These are phyloP conservation scores for Gastracanthus pulcherrimus DNA, from an alignment of 2,888 invertebrate species.

Conservation along the genomic window DNA sequence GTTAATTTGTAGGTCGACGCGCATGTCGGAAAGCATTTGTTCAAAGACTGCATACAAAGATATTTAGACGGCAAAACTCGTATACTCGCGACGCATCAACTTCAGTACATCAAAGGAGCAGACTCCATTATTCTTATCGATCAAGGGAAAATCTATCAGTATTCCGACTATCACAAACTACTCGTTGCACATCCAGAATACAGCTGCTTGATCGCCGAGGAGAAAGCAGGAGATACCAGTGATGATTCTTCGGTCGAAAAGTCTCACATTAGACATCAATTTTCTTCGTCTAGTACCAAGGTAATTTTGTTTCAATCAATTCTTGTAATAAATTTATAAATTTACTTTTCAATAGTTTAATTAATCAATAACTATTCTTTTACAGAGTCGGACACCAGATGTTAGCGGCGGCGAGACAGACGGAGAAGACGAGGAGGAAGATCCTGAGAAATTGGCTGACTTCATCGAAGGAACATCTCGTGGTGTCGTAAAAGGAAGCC, in stretches of 20 bases:
- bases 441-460: constrained; percentile 61
- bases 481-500: constrained; percentile 76
- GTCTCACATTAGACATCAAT: constrained; percentile 65
- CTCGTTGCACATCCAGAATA: constrained; percentile 69
- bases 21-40: constrained; percentile 86
- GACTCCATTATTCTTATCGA: constrained; percentile 80
- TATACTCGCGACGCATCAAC: constrained; percentile 88
- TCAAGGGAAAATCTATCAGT: constrained; percentile 69
- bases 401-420: constrained; percentile 65
- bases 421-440: constrained; percentile 62
- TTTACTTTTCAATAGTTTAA: not conserved
- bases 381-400: constrained; percentile 73
- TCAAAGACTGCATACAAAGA: constrained; percentile 85
- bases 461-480: constrained; percentile 76
- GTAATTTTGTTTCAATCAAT: constrained; percentile 60
- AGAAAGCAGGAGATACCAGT: constrained; percentile 3
- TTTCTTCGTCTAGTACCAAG: constrained; percentile 71
- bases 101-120: constrained; percentile 82
- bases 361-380: not conserved
- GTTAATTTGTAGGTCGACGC: constrained; percentile 81
- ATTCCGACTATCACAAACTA: constrained; percentile 69
- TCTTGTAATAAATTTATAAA: not conserved
- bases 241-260: constrained; percentile 59
- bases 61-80: constrained; percentile 85
- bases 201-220: constrained; percentile 65